phyloP scores from a whole-genome alignment of 2,113 vertebrate species.

The Sorex fumeus region DNA sequence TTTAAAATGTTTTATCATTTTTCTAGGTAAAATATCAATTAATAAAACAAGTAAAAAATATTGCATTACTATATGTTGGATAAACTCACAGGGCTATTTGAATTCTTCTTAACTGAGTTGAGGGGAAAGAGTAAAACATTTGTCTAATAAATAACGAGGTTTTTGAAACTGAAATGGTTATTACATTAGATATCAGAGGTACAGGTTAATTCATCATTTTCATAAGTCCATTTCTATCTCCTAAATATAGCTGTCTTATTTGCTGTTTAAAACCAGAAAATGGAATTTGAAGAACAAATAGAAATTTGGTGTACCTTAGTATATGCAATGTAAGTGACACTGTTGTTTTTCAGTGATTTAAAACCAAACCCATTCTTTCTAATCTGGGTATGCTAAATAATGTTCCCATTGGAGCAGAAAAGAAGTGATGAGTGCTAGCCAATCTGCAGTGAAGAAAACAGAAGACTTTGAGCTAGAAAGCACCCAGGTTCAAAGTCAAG shows the following conservation, averaged over 20 bases:
- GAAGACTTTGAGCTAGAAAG: neutral
- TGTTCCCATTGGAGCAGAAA: constrained; percentile 31
- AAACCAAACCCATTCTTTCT: constrained; percentile 64
- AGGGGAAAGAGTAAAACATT: constrained; percentile 58
- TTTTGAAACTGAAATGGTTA: constrained; percentile 69
- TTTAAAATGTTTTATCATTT: neutral
- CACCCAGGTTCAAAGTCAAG: neutral
- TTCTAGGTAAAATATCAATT: constrained; percentile 54
- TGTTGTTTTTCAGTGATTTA: constrained; percentile 48
- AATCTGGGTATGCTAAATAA: constrained; percentile 4
- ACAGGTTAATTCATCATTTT: constrained; percentile 71
- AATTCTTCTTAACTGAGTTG: constrained; percentile 55
- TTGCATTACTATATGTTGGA: neutral
- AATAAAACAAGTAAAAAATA: neutral
- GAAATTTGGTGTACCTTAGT: constrained; percentile 62
- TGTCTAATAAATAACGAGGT: constrained; percentile 64
- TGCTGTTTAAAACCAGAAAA: constrained; percentile 29
- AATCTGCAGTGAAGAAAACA: constrained; percentile 4
- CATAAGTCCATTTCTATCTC: constrained; percentile 69
- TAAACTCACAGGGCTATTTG: neutral
- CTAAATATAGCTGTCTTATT: constrained; percentile 39
- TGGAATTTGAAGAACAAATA: constrained; percentile 72
- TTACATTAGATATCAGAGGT: constrained; percentile 66
- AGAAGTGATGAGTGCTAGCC: neutral
- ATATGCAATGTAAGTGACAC: constrained; percentile 46